These are phyloP conservation scores for Mastomys coucha DNA, from an alignment of 2,113 vertebrate species.

Conservation along the genomic window DNA sequence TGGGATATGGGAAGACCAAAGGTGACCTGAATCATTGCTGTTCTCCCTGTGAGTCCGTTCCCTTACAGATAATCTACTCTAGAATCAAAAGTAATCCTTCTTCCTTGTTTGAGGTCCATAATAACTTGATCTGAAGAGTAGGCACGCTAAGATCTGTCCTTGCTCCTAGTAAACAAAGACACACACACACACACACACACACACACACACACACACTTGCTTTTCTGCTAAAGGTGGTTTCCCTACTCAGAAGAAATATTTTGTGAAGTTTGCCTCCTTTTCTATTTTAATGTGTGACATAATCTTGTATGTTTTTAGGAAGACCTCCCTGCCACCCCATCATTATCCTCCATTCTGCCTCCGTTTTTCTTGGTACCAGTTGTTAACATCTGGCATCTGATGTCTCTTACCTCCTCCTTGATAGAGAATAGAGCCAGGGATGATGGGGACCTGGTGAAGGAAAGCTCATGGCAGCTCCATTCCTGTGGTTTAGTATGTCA, in stretches of 20 bases:
- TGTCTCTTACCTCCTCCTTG: not conserved
- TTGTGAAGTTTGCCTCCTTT: not conserved
- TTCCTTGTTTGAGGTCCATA: not conserved
- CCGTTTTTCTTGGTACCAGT: not conserved
- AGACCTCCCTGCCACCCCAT: not conserved
- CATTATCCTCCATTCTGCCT: not conserved
- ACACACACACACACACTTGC: not conserved
- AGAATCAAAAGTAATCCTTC: not conserved
- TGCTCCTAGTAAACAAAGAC: not conserved
- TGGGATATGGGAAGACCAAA: not conserved
- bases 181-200: too few species aligned
- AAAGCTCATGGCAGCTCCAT: not conserved
- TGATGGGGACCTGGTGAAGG: too few species aligned
- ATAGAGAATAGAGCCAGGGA: not conserved
- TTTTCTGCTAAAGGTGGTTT: not conserved
- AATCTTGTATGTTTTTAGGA: not conserved
- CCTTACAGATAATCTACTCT: not conserved
- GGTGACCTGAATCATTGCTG: not conserved
- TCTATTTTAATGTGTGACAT: not conserved
- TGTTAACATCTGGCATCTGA: not conserved
- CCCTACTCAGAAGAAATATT: not conserved
- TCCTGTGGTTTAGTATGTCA: not conserved
- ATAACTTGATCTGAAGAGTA: not conserved
- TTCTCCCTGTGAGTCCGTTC: not conserved
- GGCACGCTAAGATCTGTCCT: not conserved